Evolutionary conservation across 2,113 vertebrate genomes (phyloP), one percentile per base, ranked within the genome.

Genomic region (Mus spicilegus): DNA sequence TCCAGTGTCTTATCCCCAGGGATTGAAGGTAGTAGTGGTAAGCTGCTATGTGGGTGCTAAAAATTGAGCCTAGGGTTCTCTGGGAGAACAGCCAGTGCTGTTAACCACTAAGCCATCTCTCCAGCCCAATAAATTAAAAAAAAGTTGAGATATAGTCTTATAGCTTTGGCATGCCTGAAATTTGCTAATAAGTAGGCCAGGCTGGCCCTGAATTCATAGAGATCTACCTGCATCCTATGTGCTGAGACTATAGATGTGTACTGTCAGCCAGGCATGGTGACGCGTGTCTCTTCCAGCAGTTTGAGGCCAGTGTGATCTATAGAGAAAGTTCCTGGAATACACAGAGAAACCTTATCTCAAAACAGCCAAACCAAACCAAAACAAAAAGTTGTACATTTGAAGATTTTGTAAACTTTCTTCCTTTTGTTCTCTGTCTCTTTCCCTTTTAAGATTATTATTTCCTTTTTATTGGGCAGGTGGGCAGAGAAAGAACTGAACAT

Each of bases 401-500:
- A 65, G 17, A 36, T 36, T 63, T 95, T 36, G 69, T 84, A 33
- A 61, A 49, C 67, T 11, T 94, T 75, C 67, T 77, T 28, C 20
- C 51, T 6, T 70, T 94, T 96, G 14, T 70, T 92, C 7, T 87
- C n/a, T 89, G 61, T 54, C 14, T 49, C 28, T 91, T 58, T 42
- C 5, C 19, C 49, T 51, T 96, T 85, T 97, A 97, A 97, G 95
- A 80, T n/a, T 0, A 82, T 30, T 1, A 39, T 72, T 94, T 87
- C 92, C 93, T 93, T 96, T 96, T 30, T 86, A 94, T 98, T 98
- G 95, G 42, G 56, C 87, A 99, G 99, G 99, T 99, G 99, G 99
- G 99, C 99, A 14, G 99, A 99, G 98, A 99, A 99, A 98, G 99
- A 99, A 90, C 98, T 99, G 91, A 99, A 99, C 94, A 99, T 99